Evolutionary conservation across 2,888 invertebrate genomes (phyloP).

Genomic region (Caenorhabditis doughertyi): DNA sequence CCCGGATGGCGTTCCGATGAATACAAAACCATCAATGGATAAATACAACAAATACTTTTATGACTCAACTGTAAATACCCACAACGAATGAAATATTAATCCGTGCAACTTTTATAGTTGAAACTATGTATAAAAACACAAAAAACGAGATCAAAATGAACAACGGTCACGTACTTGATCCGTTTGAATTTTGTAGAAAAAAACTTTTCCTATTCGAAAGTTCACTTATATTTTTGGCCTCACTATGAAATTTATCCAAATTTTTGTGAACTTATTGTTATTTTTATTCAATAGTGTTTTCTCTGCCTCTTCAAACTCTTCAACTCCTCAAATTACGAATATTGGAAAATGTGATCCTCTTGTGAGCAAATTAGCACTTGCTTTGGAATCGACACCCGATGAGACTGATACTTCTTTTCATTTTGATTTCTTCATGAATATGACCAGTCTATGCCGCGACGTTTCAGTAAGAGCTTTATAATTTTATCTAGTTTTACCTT

Average conservation of each 20-base stretch:
- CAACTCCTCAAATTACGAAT: neutral
- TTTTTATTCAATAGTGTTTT: neutral
- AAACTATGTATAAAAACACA: too few species aligned
- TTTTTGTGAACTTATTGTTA: neutral
- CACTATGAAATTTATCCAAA: too few species aligned
- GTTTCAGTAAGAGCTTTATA: neutral
- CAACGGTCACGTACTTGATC: too few species aligned
- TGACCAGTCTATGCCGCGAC: neutral
- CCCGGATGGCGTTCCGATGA: neutral
- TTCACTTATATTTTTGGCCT: too few species aligned
- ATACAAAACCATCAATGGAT: conserved; percentile 1
- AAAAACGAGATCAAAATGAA: too few species aligned
- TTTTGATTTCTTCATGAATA: neutral
- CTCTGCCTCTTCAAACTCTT: too few species aligned
- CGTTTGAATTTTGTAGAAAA: too few species aligned
- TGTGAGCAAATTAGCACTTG: neutral
- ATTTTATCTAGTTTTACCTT: neutral
- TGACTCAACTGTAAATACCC: too few species aligned
- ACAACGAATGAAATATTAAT: too few species aligned
- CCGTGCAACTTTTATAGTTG: neutral
- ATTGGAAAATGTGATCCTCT: neutral
- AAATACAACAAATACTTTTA: neutral
- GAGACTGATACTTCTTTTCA: too few species aligned
- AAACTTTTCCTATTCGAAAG: too few species aligned
- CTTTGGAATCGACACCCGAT: neutral